Percentiles rank a stretch among this genome's conserved stretches.
Evolutionary conservation across 2,113 vertebrate species (phyloP).

Genomic region (Eubucco bourcierii): DNA sequence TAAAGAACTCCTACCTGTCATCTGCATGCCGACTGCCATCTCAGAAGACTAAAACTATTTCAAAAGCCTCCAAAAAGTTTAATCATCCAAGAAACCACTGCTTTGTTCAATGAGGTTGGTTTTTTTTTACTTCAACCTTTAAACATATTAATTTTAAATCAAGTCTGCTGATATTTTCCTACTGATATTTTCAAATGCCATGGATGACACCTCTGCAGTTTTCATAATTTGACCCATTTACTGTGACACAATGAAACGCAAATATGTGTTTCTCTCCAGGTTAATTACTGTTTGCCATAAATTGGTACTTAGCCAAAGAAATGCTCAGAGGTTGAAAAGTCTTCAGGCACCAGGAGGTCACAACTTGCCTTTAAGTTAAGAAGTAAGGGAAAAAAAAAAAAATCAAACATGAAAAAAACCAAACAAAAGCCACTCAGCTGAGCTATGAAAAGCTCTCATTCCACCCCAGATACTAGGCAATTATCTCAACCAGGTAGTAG

Average conservation of each 20-base stretch:
- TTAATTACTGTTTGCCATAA: constrained; percentile 28
- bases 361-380: neutral
- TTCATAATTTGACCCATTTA: neutral
- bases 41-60: neutral
- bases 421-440: too few relatives aligned
- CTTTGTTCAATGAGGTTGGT: neutral
- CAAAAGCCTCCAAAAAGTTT: neutral
- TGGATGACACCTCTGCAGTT: neutral
- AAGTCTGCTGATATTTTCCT: neutral
- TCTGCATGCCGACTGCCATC: neutral
- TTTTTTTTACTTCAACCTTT: neutral
- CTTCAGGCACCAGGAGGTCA: neutral
- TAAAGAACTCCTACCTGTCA: neutral
- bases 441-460: neutral
- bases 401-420: too few relatives aligned
- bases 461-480: neutral
- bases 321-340: neutral
- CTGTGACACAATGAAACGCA: neutral
- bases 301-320: neutral
- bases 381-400: neutral
- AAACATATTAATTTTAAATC: neutral
- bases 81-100: neutral
- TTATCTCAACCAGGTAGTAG: neutral
- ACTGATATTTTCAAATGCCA: neutral
- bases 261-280: neutral